These are phyloP conservation scores for Dolichopus griseipennis DNA, from an alignment of 2,888 invertebrate genomes.

Conservation along the genomic window DNA sequence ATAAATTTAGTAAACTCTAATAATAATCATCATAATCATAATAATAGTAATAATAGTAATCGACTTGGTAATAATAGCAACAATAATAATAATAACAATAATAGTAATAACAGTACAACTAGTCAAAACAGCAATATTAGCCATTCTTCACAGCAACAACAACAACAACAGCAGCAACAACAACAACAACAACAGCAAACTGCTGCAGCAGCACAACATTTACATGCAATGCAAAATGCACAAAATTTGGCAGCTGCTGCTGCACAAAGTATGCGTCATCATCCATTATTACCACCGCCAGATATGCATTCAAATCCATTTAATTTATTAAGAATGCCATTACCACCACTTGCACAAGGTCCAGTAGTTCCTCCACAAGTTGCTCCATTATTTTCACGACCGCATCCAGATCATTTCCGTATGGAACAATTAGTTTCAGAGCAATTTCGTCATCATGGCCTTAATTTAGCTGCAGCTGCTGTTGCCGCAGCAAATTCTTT, in stretches of 20 bases:
- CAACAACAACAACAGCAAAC: slow-evolving; percentile 37
- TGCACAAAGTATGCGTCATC: slow-evolving; percentile 53
- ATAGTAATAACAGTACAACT: slow-evolving; percentile 17
- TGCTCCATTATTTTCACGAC: slow-evolving; percentile 65
- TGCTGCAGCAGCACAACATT: slow-evolving; percentile 49
- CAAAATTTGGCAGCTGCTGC: slow-evolving; percentile 44
- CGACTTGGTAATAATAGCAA: neutral
- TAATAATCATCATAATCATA: neutral
- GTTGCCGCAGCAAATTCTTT: slow-evolving; percentile 55
- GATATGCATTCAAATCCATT: slow-evolving; percentile 66
- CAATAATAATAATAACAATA: slow-evolving; percentile 19
- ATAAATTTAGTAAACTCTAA: neutral
- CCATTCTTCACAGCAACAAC: slow-evolving; percentile 23
- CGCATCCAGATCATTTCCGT: slow-evolving; percentile 70
- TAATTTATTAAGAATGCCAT: slow-evolving; percentile 65
- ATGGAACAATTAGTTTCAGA: slow-evolving; percentile 79
- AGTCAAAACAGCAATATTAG: slow-evolving; percentile 23
- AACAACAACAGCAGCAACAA: slow-evolving; percentile 52
- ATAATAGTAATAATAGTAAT: slow-evolving; percentile 9
- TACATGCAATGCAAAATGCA: slow-evolving; percentile 51
- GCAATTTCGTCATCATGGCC: slow-evolving; percentile 70
- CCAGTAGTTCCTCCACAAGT: slow-evolving; percentile 61
- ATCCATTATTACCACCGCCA: slow-evolving; percentile 59
- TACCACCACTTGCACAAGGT: slow-evolving; percentile 60
- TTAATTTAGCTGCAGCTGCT: slow-evolving; percentile 67